Evolutionary conservation across 2,113 vertebrate genomes (phyloP).

Genomic region (Falco punctatus): DNA sequence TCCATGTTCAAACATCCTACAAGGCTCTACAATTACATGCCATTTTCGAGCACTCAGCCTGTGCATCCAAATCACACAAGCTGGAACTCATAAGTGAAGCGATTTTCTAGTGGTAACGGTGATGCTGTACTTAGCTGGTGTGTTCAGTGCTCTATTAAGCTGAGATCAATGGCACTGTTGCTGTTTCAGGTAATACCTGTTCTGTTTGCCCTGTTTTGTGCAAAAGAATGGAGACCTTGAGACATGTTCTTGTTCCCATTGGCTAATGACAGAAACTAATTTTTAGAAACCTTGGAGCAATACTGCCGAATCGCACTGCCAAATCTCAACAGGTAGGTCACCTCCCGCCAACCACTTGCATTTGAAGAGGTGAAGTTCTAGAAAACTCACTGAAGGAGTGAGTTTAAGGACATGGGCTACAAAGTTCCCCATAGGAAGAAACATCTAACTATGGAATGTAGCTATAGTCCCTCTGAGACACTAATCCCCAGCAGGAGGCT

Average conservation of each 20-base stretch:
- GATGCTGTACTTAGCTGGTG: not conserved
- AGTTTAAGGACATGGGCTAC: not conserved
- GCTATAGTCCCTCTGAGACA: not conserved
- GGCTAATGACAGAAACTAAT: not conserved
- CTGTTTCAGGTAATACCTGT: not conserved
- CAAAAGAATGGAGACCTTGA: not conserved
- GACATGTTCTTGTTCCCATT: not conserved
- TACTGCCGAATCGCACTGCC: not conserved
- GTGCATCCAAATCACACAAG: not conserved
- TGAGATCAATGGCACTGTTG: not conserved
- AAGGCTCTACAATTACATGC: not conserved
- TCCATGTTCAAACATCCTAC: accelerated
- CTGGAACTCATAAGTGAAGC: accelerated
- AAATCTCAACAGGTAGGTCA: not conserved
- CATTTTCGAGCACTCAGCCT: not conserved
- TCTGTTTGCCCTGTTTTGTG: not conserved
- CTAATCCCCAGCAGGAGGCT: not conserved
- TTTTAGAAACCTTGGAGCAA: not conserved
- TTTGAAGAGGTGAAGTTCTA: not conserved
- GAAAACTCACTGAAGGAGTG: not conserved
- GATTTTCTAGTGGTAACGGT: not conserved
- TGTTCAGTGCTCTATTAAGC: not conserved
- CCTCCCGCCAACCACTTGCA: not conserved
- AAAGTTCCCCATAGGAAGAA: not conserved
- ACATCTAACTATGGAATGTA: not conserved